phyloP scores from a whole-genome alignment of 92 coral and sea anemone species.

The Epizoanthus ramosus region DNA sequence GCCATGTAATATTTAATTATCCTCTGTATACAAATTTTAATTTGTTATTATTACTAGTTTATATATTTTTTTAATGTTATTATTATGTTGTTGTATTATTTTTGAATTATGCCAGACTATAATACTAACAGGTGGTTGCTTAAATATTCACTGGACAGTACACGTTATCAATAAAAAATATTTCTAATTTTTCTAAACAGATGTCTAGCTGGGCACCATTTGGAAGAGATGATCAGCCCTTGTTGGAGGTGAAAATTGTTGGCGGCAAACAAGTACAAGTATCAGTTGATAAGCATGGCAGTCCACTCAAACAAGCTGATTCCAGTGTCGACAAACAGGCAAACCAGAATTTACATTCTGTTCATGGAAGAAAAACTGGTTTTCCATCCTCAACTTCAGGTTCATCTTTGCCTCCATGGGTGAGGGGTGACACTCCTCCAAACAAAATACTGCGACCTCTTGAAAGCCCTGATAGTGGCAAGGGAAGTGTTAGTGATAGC shows the following conservation, averaged over 20 bases:
- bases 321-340: conserved; percentile 5
- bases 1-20: no score
- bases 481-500: neutral
- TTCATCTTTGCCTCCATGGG: conserved; percentile 66
- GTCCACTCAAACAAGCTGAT: conserved; percentile 36
- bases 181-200: neutral
- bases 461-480: conserved; percentile 36
- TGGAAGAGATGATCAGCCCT: conserved; percentile 90
- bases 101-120: no score
- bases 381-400: neutral
- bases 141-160: no score
- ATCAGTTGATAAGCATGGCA: conserved; percentile 73
- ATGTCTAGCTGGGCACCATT: conserved; percentile 91
- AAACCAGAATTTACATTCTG: conserved; percentile 16
- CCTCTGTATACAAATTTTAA: no score
- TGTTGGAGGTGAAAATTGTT: conserved; percentile 73
- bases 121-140: no score
- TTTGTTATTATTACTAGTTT: no score
- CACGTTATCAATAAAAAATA: no score
- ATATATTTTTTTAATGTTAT: no score
- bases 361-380: neutral
- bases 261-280: conserved; percentile 86
- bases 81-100: no score
- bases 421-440: conserved; percentile 73
- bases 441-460: conserved; percentile 63